These are phyloP conservation scores for Gymnobelideus leadbeateri DNA, from an alignment of 2,113 vertebrate species.

Conservation along the genomic window DNA sequence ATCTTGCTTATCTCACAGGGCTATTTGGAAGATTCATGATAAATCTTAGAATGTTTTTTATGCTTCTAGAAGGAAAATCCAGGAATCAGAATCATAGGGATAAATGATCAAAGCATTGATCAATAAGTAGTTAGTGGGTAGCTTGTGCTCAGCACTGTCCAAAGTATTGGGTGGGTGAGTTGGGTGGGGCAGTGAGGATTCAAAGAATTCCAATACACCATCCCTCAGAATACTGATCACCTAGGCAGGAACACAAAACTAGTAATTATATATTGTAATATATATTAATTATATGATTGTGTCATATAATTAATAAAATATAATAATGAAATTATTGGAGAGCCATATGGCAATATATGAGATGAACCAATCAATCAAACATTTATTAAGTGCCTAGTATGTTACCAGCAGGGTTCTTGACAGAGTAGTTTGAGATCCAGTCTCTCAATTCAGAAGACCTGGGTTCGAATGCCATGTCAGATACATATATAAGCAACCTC, in stretches of 20 bases:
- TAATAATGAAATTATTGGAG: not conserved
- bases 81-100: fast-evolving
- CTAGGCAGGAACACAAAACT: not conserved
- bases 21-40: not conserved
- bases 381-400: not conserved
- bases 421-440: not conserved
- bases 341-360: not conserved
- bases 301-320: no score
- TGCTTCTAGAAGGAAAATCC: not conserved
- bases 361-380: not conserved
- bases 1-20: not conserved
- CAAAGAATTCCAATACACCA: not conserved
- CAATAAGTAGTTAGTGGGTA: not conserved
- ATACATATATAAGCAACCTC: not conserved
- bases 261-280: not conserved
- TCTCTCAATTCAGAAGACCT: not conserved
- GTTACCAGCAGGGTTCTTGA: not conserved
- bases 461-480: not conserved
- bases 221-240: not conserved
- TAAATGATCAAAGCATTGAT: not conserved
- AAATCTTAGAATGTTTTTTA: fast-evolving
- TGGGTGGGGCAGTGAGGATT: not conserved
- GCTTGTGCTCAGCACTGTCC: not conserved
- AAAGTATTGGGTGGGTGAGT: not conserved
- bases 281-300: no score